Evolutionary conservation across 2,888 invertebrate genomes (phyloP), one percentile per base, ranked within the genome.

Genomic region (Drosophila melanosoma): DNA sequence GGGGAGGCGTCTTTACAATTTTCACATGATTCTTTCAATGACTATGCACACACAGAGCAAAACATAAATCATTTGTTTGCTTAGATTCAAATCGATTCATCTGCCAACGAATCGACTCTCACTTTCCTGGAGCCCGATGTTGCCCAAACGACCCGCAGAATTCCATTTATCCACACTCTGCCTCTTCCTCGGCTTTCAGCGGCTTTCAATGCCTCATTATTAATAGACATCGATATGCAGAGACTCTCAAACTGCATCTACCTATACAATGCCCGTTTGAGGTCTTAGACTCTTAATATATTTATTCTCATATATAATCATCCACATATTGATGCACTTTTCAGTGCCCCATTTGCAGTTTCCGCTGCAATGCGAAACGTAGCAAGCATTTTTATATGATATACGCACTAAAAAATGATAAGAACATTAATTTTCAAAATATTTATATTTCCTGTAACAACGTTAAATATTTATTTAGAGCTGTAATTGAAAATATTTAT

Each of bases 21-120:
- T 79, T 79, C 83, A 78, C 79, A 83, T 85, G 79, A 72, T 76
- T 74, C 72, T 65, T 68, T 76, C 76, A 60, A 67, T 75, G 63
- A 69, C 60, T 73, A 56, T 71, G 74, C 63, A 73, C 12, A 23
- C 36, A 67, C 23, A 60, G 26, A 60, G 33, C 20, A 20, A 38
- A 45, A 53, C 83, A 83, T 82, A 85, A 83, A 85, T 83, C 83
- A 85, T 63, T 77, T 72, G 74, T 69, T 74, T 79, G 76, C 67
- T 74, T 38, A 67, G 75, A 85, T 82, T 73, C 69, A 54, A 83
- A 83, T 83, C 82, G 81, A 82, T 76, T 72, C 71, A 67, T 74
- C 68, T 66, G 74, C 57, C 66, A 72, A 65, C 33, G 68, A 35
- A 17, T 73, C 67, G 64, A 82, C 84, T 80, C 82, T 84, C 74